Conservation (phyloP, 2,113 vertebrate species). For the Stegostoma tigrinum region DNA sequence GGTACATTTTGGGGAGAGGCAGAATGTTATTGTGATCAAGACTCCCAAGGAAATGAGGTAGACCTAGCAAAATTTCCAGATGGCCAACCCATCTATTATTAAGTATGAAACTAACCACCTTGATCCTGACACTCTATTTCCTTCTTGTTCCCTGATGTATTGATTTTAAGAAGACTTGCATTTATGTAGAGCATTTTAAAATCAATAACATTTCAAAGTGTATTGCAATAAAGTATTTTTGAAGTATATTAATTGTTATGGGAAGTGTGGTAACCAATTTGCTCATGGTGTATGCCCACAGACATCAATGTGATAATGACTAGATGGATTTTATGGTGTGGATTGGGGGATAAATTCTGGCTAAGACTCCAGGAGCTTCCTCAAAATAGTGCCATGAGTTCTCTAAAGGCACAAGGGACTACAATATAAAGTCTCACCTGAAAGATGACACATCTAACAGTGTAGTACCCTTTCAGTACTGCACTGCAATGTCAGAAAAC, state of each 20-base stretch:
- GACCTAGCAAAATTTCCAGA: neutral
- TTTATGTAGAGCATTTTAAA: neutral
- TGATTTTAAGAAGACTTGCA: neutral
- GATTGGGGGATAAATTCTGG: too few relatives aligned
- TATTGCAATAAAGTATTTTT: neutral
- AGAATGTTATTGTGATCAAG: neutral
- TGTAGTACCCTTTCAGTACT: too few relatives aligned
- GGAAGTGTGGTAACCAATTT: too few relatives aligned
- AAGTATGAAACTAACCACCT: neutral
- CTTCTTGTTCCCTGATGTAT: neutral
- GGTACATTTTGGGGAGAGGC: neutral
- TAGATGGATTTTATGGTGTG: too few relatives aligned
- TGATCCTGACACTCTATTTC: neutral
- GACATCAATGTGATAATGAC: too few relatives aligned
- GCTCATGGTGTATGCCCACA: too few relatives aligned
- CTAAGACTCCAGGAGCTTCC: too few relatives aligned
- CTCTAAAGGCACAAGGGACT: too few relatives aligned
- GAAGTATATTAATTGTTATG: neutral
- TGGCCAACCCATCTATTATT: neutral
- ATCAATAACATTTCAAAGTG: neutral
- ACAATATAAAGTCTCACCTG: too few relatives aligned
- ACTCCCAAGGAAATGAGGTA: neutral
- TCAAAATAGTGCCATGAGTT: too few relatives aligned
- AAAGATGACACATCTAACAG: too few relatives aligned
- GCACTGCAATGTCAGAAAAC: neutral